Conservation (phyloP, 2,113 vertebrate genomes). For the Brachirus orientalis region DNA sequence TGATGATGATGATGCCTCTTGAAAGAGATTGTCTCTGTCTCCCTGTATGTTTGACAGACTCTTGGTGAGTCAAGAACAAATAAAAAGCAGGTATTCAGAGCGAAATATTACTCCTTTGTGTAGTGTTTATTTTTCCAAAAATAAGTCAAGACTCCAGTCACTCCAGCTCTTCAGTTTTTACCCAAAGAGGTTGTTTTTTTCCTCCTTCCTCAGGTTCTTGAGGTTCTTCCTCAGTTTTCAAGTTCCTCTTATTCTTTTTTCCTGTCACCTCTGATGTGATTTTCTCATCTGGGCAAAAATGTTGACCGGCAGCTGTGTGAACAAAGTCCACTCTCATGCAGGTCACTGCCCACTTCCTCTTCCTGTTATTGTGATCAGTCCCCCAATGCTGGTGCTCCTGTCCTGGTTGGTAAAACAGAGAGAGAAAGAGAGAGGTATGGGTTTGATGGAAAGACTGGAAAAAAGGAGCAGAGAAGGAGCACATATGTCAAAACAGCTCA, state of each 20-base stretch:
- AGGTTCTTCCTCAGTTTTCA: slow-evolving; percentile 34
- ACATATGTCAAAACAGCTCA: slow-evolving; percentile 57
- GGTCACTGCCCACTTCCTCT: slow-evolving; percentile 84
- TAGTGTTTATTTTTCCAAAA: neutral
- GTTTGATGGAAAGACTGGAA: slow-evolving; percentile 17
- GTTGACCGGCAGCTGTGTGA: slow-evolving; percentile 45
- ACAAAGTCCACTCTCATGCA: slow-evolving; percentile 43
- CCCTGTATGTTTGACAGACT: too few species aligned
- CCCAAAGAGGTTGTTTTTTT: neutral
- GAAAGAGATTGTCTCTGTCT: too few species aligned
- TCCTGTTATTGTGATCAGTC: slow-evolving; percentile 88
- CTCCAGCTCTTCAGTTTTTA: slow-evolving; percentile 8
- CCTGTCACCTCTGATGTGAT: slow-evolving; percentile 40
- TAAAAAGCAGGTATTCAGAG: neutral
- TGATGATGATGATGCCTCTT: slow-evolving; percentile 20
- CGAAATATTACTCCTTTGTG: neutral
- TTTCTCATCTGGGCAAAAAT: slow-evolving; percentile 33
- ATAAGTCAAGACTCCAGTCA: neutral
- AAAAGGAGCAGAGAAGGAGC: slow-evolving; percentile 16
- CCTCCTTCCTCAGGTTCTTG: slow-evolving; percentile 5
- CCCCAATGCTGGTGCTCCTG: slow-evolving; percentile 62
- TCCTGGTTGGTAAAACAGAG: slow-evolving; percentile 52
- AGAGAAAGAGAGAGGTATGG: slow-evolving; percentile 2
- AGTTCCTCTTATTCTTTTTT: neutral
- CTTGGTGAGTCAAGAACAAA: too few species aligned